Percentiles rank a stretch among this genome's conserved stretches.
phyloP scores from a whole-genome alignment of 2,113 vertebrate species.

The human (Homo sapiens) region GRCh38 chr14:72652001-72652500 shows the following conservation, averaged over 20 bases:
- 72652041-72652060: background rate
- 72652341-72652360: background rate
- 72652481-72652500: constrained; percentile 36
- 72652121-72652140: rapidly evolving
- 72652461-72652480: background rate
- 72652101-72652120: background rate
- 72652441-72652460: background rate
- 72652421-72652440: constrained; percentile 53
- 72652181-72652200: background rate
- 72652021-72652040: background rate
- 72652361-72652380: constrained; percentile 8
- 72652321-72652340: background rate
- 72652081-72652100: background rate
- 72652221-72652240: background rate
- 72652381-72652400: background rate
- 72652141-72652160: background rate
- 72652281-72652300: background rate
- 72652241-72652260: background rate
- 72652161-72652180: background rate
- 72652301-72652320: background rate
- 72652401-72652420: constrained; percentile 52
- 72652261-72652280: background rate
- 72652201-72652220: background rate
- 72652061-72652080: background rate
- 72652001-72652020: background rate